Evolutionary conservation across 2,888 invertebrate genomes (phyloP).

Genomic region (Stegana nigrithorax): DNA sequence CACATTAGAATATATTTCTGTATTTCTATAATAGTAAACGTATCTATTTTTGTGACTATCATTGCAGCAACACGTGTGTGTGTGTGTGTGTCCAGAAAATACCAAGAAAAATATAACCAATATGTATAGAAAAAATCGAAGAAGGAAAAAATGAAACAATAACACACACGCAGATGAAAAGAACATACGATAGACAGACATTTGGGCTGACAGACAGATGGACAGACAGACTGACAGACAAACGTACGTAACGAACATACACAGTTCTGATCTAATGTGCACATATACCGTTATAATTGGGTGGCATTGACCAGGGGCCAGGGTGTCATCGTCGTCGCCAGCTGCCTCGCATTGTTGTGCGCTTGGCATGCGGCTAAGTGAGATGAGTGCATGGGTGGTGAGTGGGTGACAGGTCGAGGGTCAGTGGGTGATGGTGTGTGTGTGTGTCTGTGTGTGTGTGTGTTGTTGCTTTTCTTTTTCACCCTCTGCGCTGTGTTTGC

Average conservation of each 20-base stretch:
- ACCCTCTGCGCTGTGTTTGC: conserved; percentile 1
- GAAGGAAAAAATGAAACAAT: conserved; percentile 22
- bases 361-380: too few species aligned
- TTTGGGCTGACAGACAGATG: not conserved
- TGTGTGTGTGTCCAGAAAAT: not conserved
- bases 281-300: conserved; percentile 47
- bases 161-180: conserved; percentile 15
- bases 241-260: too few species aligned
- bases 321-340: conserved; percentile 35
- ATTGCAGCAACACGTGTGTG: too few species aligned
- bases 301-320: conserved; percentile 45
- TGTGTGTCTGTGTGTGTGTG: not conserved
- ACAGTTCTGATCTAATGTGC: conserved; percentile 14
- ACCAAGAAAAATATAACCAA: conserved; percentile 2
- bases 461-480: too few species aligned
- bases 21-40: too few species aligned
- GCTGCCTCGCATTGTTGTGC: not conserved
- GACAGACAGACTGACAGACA: not conserved
- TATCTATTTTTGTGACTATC: too few species aligned
- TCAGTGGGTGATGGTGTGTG: not conserved
- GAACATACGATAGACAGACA: too few species aligned
- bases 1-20: too few species aligned
- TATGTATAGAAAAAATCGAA: not conserved
- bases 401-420: not conserved
- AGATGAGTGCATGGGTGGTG: too few species aligned